Base-by-base conservation (phyloP, 2,888 invertebrate genomes). In the Aphidius colemani region DNA sequence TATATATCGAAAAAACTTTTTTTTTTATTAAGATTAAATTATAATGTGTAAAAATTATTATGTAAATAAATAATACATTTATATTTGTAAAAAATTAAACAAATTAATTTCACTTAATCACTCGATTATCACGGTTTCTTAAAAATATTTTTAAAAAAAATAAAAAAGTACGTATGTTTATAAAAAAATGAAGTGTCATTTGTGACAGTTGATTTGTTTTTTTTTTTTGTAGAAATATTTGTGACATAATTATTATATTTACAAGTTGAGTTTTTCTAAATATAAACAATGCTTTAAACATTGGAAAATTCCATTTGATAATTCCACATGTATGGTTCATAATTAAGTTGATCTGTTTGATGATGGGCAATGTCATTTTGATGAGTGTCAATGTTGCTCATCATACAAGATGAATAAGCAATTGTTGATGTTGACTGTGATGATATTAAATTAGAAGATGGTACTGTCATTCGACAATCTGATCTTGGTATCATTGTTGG, bases 241-340 rank as follows among this genome's bases (percentile, higher is more conserved):
- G n/a, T 46, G 39, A 13, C 13, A 48, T 48, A 0, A 30, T 30
- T 30, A 30, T 30, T 2, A 5, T 30, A 30, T 30, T 30, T 18
- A 18, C 18, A 18, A 49, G 6, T 49, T 13, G 1, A 43, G 1
- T 11, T 18, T 45, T 57, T 18, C 8, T 50, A 53, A 30, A 30
- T 30, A 30, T 30, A 30, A 30, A 30, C 5, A 30, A 30, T 30
- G 13, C 1, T 18, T 18, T 18, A 18, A 18, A 30, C 30, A 30
- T 30, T 30, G 30, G 30, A 30, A 30, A 30, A 40, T 53, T 39
- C 53, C 40, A 57, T 69, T 71, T 75, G 81, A 67, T 81, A 82
- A 61, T 77, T 81, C 82, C 82, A 82, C 59, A 82, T 81, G 53
- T 81, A 82, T 7, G 81, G 81, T 68, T 82, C 82, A 59, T 81